Evolutionary conservation across 2,888 invertebrate species (phyloP).

Genomic region (Pristionchus entomophagus): DNA sequence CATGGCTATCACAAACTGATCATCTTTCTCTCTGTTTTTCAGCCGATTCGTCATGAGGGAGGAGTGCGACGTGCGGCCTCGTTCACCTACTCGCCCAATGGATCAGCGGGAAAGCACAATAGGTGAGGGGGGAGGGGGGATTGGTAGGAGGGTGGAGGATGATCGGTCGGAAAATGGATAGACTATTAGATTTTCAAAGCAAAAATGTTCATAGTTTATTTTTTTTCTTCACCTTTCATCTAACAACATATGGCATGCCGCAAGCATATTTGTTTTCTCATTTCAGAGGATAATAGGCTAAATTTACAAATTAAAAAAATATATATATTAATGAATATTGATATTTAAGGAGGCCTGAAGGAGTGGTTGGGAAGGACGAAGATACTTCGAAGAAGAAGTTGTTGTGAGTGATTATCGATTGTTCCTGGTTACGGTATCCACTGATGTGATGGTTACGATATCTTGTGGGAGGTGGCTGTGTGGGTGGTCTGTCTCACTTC

Average conservation of each 20-base stretch:
- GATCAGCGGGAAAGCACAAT: slow-evolving; percentile 60
- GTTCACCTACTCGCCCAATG: slow-evolving; percentile 70
- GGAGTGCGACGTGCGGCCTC: slow-evolving; percentile 73
- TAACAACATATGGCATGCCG: too few species aligned
- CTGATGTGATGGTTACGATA: neutral
- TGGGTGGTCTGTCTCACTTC: neutral
- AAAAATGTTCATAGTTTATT: too few species aligned
- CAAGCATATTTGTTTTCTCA: too few species aligned
- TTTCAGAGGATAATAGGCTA: neutral
- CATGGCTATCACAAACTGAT: too few species aligned
- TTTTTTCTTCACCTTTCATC: too few species aligned
- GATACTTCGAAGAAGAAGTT: slow-evolving; percentile 44
- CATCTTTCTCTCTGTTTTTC: too few species aligned
- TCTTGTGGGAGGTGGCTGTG: neutral
- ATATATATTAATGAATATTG: neutral
- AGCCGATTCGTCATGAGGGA: slow-evolving; percentile 48
- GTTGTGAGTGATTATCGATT: slow-evolving; percentile 10
- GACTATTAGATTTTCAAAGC: too few species aligned
- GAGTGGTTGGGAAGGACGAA: slow-evolving; percentile 16
- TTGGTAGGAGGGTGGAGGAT: neutral
- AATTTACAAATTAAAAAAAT: neutral
- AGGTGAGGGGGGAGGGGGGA: slow-evolving; percentile 19
- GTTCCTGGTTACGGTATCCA: neutral
- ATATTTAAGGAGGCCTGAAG: slow-evolving; percentile 27
- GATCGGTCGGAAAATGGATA: too few species aligned